phyloP scores from a whole-genome alignment of 2,888 invertebrate genomes.

The Silvanus unidentatus region DNA sequence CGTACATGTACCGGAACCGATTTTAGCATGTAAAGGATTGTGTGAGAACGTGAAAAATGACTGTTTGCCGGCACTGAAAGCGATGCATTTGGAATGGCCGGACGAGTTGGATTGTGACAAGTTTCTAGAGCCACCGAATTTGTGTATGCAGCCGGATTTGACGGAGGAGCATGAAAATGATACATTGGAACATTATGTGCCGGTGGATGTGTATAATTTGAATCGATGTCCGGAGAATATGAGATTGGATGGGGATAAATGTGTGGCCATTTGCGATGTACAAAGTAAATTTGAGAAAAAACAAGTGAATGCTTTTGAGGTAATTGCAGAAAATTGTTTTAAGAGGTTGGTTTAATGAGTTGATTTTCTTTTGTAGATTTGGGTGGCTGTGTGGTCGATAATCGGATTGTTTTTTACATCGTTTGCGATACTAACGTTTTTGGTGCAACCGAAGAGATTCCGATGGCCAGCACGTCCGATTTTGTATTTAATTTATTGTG shows the following conservation, averaged over 20 bases:
- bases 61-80: constrained; percentile 63
- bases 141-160: constrained; percentile 63
- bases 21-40: constrained; percentile 79
- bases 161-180: constrained; percentile 11
- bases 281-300: constrained; percentile 24
- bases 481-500: constrained; percentile 80
- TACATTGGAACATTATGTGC: constrained; percentile 11
- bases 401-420: constrained; percentile 74
- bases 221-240: constrained; percentile 32
- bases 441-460: constrained; percentile 83
- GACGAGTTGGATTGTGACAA: constrained; percentile 69
- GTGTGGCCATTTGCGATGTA: constrained; percentile 26
- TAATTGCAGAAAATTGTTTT: constrained; percentile 15
- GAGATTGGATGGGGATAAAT: constrained; percentile 25
- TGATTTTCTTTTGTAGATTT: constrained; percentile 44
- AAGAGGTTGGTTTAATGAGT: constrained; percentile 26
- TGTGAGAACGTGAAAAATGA: constrained; percentile 72
- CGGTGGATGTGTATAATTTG: constrained; percentile 11
- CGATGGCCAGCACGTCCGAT: constrained; percentile 90
- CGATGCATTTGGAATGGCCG: constrained; percentile 56
- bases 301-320: constrained; percentile 36
- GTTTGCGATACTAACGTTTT: constrained; percentile 79
- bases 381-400: constrained; percentile 73
- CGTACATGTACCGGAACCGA: constrained; percentile 75
- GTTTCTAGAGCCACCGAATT: constrained; percentile 67